phyloP scores from a whole-genome alignment of 2,797 vertebrate genomes.

The Cercopithecus diana region DNA sequence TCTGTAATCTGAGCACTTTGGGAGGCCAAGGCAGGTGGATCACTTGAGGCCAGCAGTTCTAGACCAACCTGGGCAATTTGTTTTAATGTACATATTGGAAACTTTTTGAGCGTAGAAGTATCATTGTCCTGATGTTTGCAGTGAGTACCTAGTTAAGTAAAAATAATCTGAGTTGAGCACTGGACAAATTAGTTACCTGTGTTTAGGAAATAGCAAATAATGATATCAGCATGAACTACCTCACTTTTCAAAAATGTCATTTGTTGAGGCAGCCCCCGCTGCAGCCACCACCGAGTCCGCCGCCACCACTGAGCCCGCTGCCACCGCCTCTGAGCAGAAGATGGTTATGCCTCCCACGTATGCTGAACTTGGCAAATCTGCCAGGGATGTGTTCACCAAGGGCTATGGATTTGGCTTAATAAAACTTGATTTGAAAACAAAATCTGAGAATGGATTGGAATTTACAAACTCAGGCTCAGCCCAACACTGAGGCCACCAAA shows the following conservation, averaged over 20 bases:
- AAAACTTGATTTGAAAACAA: background rate
- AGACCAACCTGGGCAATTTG: background rate
- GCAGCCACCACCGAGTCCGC: background rate
- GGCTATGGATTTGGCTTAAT: slow-evolving; percentile 94
- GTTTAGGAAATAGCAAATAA: background rate
- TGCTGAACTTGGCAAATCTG: slow-evolving; percentile 92
- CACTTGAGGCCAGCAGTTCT: background rate
- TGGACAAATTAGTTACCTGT: background rate
- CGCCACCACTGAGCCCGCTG: background rate
- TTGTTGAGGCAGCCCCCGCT: background rate
- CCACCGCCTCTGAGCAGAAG: slow-evolving; percentile 81
- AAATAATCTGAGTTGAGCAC: background rate
- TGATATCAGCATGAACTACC: background rate
- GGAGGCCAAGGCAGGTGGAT: background rate
- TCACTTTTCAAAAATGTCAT: background rate
- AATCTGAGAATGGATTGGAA: background rate
- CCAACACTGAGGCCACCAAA: background rate
- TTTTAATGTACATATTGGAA: background rate
- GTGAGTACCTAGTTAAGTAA: background rate
- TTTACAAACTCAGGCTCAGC: background rate
- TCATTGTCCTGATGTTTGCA: background rate
- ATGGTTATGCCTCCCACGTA: slow-evolving; percentile 93
- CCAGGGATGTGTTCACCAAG: slow-evolving; percentile 93
- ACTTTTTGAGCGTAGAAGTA: background rate
- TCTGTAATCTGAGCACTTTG: background rate